These are phyloP conservation scores for Tragulus kanchil DNA, from an alignment of 2,113 vertebrate genomes.

Conservation along the genomic window DNA sequence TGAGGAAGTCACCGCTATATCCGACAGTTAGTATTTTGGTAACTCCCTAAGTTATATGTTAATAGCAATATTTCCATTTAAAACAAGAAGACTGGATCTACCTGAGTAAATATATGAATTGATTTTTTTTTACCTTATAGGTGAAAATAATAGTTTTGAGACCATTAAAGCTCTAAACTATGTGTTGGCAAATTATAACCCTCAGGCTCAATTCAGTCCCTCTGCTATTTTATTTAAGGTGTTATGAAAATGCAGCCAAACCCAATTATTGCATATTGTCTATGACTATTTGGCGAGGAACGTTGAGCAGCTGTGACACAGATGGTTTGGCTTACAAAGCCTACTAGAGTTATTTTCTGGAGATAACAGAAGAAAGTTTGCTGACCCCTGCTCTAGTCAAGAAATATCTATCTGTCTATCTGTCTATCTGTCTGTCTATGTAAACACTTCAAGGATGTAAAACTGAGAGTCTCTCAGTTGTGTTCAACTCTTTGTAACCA, in stretches of 20 bases:
- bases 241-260: not conserved
- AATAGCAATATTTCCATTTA: conserved; percentile 44
- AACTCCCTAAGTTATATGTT: conserved; percentile 89
- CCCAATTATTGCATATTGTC: rapidly evolving
- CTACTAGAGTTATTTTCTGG: not conserved
- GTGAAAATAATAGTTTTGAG: not conserved
- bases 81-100: not conserved
- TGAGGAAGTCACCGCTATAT: conserved; percentile 93
- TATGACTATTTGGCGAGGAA: not conserved
- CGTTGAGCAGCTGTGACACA: not conserved
- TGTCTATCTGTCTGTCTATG: too few species aligned
- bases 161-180: not conserved
- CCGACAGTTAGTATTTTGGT: conserved; percentile 97
- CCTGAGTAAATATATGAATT: not conserved
- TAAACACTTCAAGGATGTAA: not conserved
- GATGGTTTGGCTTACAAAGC: not conserved
- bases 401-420: not conserved
- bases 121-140: not conserved
- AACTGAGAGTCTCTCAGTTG: not conserved
- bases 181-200: not conserved
- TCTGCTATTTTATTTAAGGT: not conserved
- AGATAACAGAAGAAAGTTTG: not conserved
- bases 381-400: not conserved
- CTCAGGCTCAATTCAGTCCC: not conserved
- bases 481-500: not conserved